Evolutionary conservation across 1,140 invertebrate species (phyloP), one percentile per base, ranked within the genome.

Genomic region (Atta colombica): DNA sequence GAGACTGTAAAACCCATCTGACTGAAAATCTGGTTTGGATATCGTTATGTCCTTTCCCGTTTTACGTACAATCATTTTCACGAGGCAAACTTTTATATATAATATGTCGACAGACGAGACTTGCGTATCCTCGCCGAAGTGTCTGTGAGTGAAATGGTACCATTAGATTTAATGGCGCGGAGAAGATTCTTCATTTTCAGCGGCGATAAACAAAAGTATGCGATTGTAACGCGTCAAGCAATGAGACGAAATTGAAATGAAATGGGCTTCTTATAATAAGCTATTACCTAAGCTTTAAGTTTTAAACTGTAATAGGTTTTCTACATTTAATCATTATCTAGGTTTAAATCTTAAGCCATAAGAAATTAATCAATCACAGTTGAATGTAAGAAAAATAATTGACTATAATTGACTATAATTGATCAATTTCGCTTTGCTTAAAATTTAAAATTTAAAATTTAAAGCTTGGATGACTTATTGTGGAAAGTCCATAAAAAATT

Each of bases 51-150:
- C 39, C 45, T 45, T 10, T 28, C 78, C 55, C 80, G 55, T 84
- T 75, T 84, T 75, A 61, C 49, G 51, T 72, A 81, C 69, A 84
- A 74, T 84, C 69, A 61, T 84, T 84, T 84, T 74, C 80, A 28
- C 77, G 65, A 71, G 1, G 55, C 53, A 51, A 72, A 84, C 25
- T 84, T 84, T 84, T 84, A 74, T 84, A 51, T 51, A 16, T 14
- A 14, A 16, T 16, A 84, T 21, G 39, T 51, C 31, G 35, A 72
- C 51, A n/a, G 14, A 60, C 53, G 31, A 49, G 71, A 81, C 10
- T 16, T 39, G 51, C 35, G 51, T 53, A 68, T 66, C 51, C 18
- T 58, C 35, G 28, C 53, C 68, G 45, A 74, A 61, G 25, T 61
- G 39, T 45, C 53, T 58, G 18, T n/a, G 78, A 31, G 18, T 31